Evolutionary conservation across 2,888 invertebrate species (phyloP), one percentile per base, ranked within the genome.

Genomic region (Epinotia bilunana): DNA sequence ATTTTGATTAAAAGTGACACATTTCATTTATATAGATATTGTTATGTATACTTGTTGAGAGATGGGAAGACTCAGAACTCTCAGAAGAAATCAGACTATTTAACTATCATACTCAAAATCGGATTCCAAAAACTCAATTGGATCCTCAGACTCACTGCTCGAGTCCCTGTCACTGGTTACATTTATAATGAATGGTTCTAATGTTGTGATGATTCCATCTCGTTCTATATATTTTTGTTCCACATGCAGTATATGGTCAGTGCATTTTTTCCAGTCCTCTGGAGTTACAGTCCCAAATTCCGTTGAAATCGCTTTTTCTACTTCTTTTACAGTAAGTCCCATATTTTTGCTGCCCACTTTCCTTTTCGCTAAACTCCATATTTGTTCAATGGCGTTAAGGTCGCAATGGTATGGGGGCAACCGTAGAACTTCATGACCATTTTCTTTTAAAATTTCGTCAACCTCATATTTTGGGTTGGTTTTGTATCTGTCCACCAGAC

Each of bases 401-500:
- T 58, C 58, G 18, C 55, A 58, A 23, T 58, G 58, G 58, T 58
- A 53, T 28, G 28, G 46, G 20, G 20, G 58, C 23, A 23, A 58
- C 58, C 58, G 20, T 58, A 58, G 13, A 58, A 58, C 58, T 11
- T 23, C 23, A 58, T 23, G 58, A 23, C 58, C 58, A 58, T 23
- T 57, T 57, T 68, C 55, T 39, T 68, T 55, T 39, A 58, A 58
- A 23, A 58, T 58, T 58, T 58, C 58, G 13, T 58, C 58, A 12
- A 58, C 58, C 23, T 58, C 61, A 61, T 61, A 61, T 33, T 61
- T 61, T 13, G 61, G 61, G 61, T 61, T 33, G 33, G 33, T 16
- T 33, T 33, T 61, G 58, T 58, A 57, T 57, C 18, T 57, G 63
- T 43, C 43, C 46, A 64, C 64, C 64, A 64, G 64, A 64, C 64